phyloP scores from a whole-genome alignment of 2,113 vertebrate species.

The Lepisosteus osseus region DNA sequence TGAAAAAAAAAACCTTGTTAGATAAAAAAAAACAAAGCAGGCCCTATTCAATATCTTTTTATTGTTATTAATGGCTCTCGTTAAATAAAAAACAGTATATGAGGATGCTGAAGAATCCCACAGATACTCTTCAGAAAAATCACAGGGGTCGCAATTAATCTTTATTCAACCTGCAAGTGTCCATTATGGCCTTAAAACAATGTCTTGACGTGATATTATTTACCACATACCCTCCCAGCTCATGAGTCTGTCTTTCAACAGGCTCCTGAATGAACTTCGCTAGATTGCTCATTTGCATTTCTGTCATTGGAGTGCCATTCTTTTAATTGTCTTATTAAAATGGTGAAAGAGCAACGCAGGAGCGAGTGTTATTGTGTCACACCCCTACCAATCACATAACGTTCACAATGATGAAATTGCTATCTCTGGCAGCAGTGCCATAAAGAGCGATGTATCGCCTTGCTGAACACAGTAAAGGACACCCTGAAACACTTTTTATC shows the following conservation, averaged over 20 bases:
- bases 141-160: constrained; percentile 57
- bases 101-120: constrained; percentile 66
- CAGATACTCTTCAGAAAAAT: constrained; percentile 22
- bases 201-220: constrained; percentile 19
- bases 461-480: no score
- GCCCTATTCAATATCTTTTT: constrained; percentile 69
- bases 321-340: background rate
- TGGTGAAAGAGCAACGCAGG: background rate
- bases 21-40: constrained; percentile 58
- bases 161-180: constrained; percentile 69
- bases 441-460: no score
- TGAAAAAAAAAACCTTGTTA: constrained; percentile 45
- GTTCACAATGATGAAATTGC: no score
- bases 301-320: background rate
- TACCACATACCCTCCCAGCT: background rate
- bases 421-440: no score
- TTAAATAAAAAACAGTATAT: constrained; percentile 72
- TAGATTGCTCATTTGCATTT: background rate
- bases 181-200: constrained; percentile 45
- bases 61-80: constrained; percentile 74
- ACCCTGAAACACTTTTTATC: no score
- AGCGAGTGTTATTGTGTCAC: background rate
- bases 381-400: background rate
- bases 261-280: background rate
- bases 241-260: constrained; percentile 8